These are phyloP conservation scores for Brachynemurus nebulosus DNA, from an alignment of 2,888 invertebrate species.

Conservation along the genomic window DNA sequence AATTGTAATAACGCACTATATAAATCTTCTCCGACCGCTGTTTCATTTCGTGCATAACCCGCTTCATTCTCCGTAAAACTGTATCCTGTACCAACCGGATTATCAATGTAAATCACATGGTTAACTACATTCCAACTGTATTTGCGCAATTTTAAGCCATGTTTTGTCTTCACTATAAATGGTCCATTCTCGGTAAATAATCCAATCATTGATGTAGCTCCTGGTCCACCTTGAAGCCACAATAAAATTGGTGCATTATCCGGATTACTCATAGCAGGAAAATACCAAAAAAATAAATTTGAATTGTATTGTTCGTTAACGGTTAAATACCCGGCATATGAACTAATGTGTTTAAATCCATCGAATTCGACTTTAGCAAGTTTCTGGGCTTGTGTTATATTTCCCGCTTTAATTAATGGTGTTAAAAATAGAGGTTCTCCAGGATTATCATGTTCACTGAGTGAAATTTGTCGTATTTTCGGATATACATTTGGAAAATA, in stretches of 20 bases:
- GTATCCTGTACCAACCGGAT: conserved; percentile 85
- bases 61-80: conserved; percentile 67
- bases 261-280: conserved; percentile 50
- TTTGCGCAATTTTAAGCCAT: conserved; percentile 40
- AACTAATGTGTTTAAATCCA: conserved; percentile 34
- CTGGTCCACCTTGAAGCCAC: conserved; percentile 82
- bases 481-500: conserved; percentile 17
- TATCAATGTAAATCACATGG: conserved; percentile 79
- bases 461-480: conserved; percentile 16
- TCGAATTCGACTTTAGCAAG: conserved; percentile 41
- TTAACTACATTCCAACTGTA: conserved; percentile 70
- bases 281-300: conserved; percentile 87
- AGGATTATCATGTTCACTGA: conserved; percentile 25
- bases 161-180: conserved; percentile 35
- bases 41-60: conserved; percentile 69
- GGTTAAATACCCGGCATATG: conserved; percentile 68
- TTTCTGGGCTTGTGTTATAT: conserved; percentile 47
- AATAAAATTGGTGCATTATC: conserved; percentile 55
- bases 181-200: conserved; percentile 80
- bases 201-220: conserved; percentile 64
- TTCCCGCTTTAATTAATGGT: conserved; percentile 54
- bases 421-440: conserved; percentile 60
- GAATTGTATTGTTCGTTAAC: conserved; percentile 64
- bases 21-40: conserved; percentile 65
- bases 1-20: conserved; percentile 68